Evolutionary conservation across 2,113 vertebrate species (phyloP), one percentile per base, ranked within the genome.

Genomic region (Oryzias melastigma): DNA sequence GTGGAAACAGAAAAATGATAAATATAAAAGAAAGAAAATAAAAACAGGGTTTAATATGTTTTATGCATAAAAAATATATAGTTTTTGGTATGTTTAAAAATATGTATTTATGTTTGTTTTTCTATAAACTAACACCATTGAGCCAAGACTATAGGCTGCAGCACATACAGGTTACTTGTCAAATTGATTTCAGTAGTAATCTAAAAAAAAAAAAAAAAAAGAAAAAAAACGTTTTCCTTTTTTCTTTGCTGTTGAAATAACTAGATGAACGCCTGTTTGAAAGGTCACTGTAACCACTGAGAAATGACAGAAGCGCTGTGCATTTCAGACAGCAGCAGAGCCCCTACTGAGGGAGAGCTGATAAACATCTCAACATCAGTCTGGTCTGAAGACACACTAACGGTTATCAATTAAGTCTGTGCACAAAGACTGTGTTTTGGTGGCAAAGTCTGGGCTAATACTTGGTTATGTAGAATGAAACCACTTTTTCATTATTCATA

Each of bases 401-500:
- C 73, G 71, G 69, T 66, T 80, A 79, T 81, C 80, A 79, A 80
- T 83, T 85, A 75, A 83, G 54, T 45, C 46, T 1, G 49, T 42
- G 58, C 47, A 85, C 80, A 85, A 84, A 81, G 85, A 56, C 73
- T 81, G 72, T 85, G 77, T 67, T 65, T 59, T 29, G 44, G 55
- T 52, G 40, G 73, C 41, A 48, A 2, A 35, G 24, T 40, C 51
- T 44, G 48, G 62, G 47, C 27, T 42, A 65, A 55, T 66, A 43
- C 52, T 62, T 14, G 49, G 24, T 40, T 40, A 35, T 69, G 61
- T 80, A 70, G 46, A 12, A n/a, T 47, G n/a, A 47, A 47, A 47
- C 7, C 18, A 19, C 18, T 10, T 12, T 18, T 18, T 47, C 17
- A 18, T 18, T 47, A 19, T 35, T 35, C 35, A 35, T 12, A 35